Conservation (phyloP, 1,140 invertebrate species). For the Steinernema khuongi region DNA sequence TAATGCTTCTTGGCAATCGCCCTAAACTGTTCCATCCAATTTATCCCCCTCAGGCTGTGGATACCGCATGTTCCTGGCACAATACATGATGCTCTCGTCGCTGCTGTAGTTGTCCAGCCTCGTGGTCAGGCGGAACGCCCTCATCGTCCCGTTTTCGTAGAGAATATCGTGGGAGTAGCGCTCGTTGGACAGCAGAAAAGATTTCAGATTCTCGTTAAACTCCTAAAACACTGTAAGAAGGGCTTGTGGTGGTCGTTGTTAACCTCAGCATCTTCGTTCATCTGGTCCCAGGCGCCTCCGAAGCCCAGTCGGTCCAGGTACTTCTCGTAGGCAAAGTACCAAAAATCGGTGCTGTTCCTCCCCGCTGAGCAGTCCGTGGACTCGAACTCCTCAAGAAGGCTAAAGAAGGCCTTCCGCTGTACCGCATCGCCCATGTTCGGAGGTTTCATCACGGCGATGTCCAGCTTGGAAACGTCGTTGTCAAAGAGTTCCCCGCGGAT, state of each 20-base stretch:
- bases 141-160: constrained; percentile 23
- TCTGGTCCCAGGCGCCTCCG: constrained; percentile 26
- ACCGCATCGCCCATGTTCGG: constrained; percentile 42
- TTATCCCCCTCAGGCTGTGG: neutral
- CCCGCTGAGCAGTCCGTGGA: constrained; percentile 39
- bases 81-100: constrained; percentile 37
- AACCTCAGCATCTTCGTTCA: constrained; percentile 41
- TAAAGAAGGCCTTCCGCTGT: constrained; percentile 36
- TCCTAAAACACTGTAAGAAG: constrained; percentile 6
- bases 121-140: constrained; percentile 42
- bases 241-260: neutral
- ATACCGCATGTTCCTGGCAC: constrained; percentile 38
- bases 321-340: constrained; percentile 46
- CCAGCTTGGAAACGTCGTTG: constrained; percentile 38
- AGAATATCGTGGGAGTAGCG: constrained; percentile 47
- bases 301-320: constrained; percentile 45
- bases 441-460: constrained; percentile 45
- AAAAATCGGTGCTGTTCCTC: constrained; percentile 46
- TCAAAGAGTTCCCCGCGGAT: constrained; percentile 33
- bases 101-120: constrained; percentile 33
- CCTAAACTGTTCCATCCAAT: constrained; percentile 21
- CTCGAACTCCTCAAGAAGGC: constrained; percentile 40
- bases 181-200: constrained; percentile 43
- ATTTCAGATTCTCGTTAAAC: constrained; percentile 33
- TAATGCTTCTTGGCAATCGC: constrained; percentile 22